phyloP scores from a whole-genome alignment of 1,140 invertebrate genomes.

The Chionoecetes opilio region DNA sequence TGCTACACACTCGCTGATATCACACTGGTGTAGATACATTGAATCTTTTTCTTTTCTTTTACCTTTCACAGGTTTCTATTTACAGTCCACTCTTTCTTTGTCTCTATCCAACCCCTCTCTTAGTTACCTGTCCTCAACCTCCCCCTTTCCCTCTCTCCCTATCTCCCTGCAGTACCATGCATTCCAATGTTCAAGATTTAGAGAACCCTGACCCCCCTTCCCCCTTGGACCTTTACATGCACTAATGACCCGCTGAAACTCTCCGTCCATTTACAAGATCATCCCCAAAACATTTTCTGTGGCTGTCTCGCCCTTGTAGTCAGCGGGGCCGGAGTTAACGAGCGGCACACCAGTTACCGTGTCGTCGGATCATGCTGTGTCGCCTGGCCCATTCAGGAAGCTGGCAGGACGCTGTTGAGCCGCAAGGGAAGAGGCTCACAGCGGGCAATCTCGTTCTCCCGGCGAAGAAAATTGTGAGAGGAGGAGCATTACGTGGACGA shows the following conservation, averaged over 20 bases:
- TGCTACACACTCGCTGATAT: too few relatives aligned
- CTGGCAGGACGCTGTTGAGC: not conserved
- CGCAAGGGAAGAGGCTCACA: not conserved
- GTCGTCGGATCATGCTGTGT: conserved; percentile 44
- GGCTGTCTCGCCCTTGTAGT: not conserved
- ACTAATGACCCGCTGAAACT: conserved; percentile 58
- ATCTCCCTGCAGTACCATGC: conserved; percentile 9
- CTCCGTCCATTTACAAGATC: conserved; percentile 46
- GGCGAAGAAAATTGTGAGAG: conserved; percentile 31
- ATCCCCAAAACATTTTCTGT: conserved; percentile 32
- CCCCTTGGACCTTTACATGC: not conserved
- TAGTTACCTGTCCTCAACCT: not conserved
- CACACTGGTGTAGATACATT: not conserved
- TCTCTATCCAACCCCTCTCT: not conserved
- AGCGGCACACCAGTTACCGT: conserved; percentile 34
- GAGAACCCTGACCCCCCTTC: not conserved
- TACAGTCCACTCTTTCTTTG: not conserved
- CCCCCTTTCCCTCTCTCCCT: conserved; percentile 8
- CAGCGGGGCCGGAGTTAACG: not conserved
- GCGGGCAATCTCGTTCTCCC: conserved; percentile 10
- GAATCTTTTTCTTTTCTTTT: conserved; percentile 15
- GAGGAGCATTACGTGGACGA: conserved; percentile 42
- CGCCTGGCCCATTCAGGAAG: conserved; percentile 12
- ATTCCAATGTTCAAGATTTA: conserved; percentile 39
- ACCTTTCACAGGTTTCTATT: not conserved